Conservation (phyloP, 30 jellyfish, hydroid and myxozoan species). For the Aurelia coerulea region DNA sequence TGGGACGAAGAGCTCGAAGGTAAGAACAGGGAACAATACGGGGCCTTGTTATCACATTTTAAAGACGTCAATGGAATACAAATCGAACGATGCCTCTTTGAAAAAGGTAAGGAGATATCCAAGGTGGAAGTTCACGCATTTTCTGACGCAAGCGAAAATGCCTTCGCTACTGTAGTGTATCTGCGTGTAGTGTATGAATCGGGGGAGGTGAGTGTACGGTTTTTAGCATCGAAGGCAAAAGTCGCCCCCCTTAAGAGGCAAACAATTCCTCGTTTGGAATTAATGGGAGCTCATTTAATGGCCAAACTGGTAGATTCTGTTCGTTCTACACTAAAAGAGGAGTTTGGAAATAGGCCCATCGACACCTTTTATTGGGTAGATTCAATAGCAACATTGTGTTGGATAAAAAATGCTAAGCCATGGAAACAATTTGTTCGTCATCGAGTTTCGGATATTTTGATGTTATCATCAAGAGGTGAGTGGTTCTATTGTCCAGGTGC, state of each 20-base stretch:
- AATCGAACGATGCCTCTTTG: conserved; percentile 2
- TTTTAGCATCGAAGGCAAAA: conserved; percentile 70
- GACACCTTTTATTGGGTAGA: conserved; percentile 41
- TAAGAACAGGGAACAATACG: neutral
- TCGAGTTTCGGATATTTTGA: conserved; percentile 22
- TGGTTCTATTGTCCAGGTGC: conserved; percentile 49
- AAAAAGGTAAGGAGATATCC: neutral
- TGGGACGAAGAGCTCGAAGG: conserved; percentile 60
- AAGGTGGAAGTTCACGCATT: conserved; percentile 63
- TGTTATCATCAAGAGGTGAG: conserved; percentile 21
- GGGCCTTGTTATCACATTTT: conserved; percentile 1
- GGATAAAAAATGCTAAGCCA: conserved; percentile 42
- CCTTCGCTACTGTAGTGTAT: conserved; percentile 67
- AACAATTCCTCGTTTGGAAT: conserved; percentile 65
- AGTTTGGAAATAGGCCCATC: neutral
- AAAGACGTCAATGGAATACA: neutral
- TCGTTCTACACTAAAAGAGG: conserved; percentile 5
- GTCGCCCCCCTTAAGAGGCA: conserved; percentile 67
- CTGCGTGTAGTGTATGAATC: conserved; percentile 43
- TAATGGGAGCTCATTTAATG: conserved; percentile 44
- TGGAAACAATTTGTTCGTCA: conserved; percentile 51
- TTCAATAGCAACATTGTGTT: conserved; percentile 47
- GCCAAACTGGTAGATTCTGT: conserved; percentile 30
- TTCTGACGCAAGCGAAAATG: conserved; percentile 71
- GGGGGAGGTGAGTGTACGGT: conserved; percentile 45